Percentiles rank a stretch among this genome's conserved stretches.
These are phyloP conservation scores for Pararge aegeria DNA, from an alignment of 1,140 invertebrate species.

Conservation along the genomic window DNA sequence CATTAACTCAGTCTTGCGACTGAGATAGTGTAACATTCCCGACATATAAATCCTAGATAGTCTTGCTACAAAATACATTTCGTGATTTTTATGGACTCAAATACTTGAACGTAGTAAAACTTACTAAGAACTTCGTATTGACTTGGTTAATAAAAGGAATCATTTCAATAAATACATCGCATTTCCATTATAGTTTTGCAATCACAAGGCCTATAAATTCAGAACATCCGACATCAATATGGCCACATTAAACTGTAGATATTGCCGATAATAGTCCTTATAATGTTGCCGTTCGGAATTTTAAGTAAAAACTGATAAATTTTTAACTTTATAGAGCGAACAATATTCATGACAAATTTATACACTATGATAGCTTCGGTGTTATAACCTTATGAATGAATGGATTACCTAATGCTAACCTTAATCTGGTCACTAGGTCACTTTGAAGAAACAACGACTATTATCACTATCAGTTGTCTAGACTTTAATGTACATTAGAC, in stretches of 20 bases:
- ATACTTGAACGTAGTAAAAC: no score
- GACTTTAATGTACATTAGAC: slow-evolving; percentile 3
- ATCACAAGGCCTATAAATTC: slow-evolving; percentile 7
- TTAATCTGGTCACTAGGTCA: no score
- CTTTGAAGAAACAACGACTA: no score
- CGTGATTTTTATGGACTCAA: no score
- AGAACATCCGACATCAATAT: slow-evolving; percentile 11
- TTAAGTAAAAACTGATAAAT: background rate
- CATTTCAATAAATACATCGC: slow-evolving; percentile 11
- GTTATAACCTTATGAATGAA: no score
- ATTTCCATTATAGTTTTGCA: slow-evolving; percentile 14
- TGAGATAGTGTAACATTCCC: no score
- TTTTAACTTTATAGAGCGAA: background rate
- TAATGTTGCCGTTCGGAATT: background rate
- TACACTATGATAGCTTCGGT: no score
- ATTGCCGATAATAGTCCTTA: background rate
- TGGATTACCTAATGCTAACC: no score
- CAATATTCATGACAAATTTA: background rate
- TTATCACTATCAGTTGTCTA: background rate
- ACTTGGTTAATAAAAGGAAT: slow-evolving; percentile 5
- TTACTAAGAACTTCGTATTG: no score
- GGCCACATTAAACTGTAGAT: slow-evolving; percentile 18
- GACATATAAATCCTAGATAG: background rate
- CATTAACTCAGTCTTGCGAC: no score
- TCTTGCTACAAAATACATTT: no score